A percentile compares a stretch with the other conserved stretches of the same genome.
Conservation (phyloP, 2,888 invertebrate genomes). For the Unio delphinus region DNA sequence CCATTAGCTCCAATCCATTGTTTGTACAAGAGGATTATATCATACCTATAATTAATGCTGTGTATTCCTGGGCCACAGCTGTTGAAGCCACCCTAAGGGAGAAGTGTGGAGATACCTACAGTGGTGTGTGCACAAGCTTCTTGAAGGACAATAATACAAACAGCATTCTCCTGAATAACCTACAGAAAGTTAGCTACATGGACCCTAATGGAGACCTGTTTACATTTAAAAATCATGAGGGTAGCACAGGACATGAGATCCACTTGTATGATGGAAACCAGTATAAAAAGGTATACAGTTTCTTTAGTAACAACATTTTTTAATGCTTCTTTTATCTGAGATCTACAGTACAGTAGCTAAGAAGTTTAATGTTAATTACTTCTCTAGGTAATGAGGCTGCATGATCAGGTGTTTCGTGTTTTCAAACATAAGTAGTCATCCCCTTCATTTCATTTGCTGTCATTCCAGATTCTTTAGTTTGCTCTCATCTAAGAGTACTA, state of each 20-base stretch:
- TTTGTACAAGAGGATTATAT: slow-evolving; percentile 57
- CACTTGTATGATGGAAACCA: slow-evolving; percentile 27
- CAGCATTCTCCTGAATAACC: slow-evolving; percentile 39
- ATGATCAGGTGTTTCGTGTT: too few species aligned
- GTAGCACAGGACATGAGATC: slow-evolving; percentile 42
- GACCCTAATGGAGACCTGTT: slow-evolving; percentile 41
- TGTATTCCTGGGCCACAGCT: slow-evolving; percentile 68
- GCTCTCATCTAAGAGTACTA: too few species aligned
- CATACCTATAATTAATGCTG: slow-evolving; percentile 68
- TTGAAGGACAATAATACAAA: slow-evolving; percentile 33
- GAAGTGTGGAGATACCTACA: slow-evolving; percentile 52
- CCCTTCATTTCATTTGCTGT: too few species aligned
- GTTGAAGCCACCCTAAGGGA: slow-evolving; percentile 64
- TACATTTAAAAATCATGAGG: slow-evolving; percentile 52
- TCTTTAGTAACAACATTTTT: too few species aligned
- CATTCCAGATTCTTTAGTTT: too few species aligned
- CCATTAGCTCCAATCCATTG: slow-evolving; percentile 19
- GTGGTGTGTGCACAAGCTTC: slow-evolving; percentile 45
- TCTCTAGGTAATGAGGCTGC: not conserved
- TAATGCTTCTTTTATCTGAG: too few species aligned
- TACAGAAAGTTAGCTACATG: slow-evolving; percentile 43
- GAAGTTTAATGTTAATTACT: slow-evolving; percentile 1
- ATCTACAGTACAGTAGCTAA: too few species aligned
- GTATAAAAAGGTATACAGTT: slow-evolving; percentile 23
- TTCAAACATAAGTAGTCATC: too few species aligned